Base-by-base conservation (phyloP, 2,888 invertebrate species). In the Andrena bicolor region DNA sequence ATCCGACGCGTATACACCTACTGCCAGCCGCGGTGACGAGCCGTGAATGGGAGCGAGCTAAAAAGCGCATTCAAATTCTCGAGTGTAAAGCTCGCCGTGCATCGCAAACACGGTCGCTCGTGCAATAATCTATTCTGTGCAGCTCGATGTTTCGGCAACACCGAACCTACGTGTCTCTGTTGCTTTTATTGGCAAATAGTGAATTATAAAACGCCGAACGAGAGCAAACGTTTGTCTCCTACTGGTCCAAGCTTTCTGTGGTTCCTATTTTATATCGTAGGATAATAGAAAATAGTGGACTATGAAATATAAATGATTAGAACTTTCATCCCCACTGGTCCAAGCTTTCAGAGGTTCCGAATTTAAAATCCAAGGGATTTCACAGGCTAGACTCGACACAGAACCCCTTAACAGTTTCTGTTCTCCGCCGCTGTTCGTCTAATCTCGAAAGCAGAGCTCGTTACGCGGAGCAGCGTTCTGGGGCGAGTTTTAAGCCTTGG, bases 61-160 rank as follows among this genome's bases (percentile, higher is more conserved):
- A 76, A 73, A 74, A 74, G 48, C 41, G 58, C 68, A 68, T 30
- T 68, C 68, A 30, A 56, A 20, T 51, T 20, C n/a, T 51, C 51
- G 51, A 51, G n/a, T 51, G n/a, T 20, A 6, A 6, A 51, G 51
- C 51, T n/a, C 6, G 51, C 51, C 20, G 20, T 51, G 51, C 51
- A 51, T 20, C 51, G 20, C n/a, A n/a, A 51, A 51, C 51, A 51
- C 51, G 51, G 20, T 20, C 7, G 51, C 51, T 7, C 51, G 20
- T 2, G 51, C 51, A 51, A 51, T n/a, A 51, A 51, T 51, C 51
- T 51, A 51, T 20, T 51, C 20, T 51, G 20, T 51, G 20, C 16
- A 41, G 41, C 41, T 41, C 16, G 20, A 7, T 20, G 51, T 51
- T 20, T 51, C 51, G 20, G 2, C 7, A 51, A 51, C 20, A 2